Conservation (phyloP, 2,888 invertebrate species). For the Euplagia quadripunctaria region DNA sequence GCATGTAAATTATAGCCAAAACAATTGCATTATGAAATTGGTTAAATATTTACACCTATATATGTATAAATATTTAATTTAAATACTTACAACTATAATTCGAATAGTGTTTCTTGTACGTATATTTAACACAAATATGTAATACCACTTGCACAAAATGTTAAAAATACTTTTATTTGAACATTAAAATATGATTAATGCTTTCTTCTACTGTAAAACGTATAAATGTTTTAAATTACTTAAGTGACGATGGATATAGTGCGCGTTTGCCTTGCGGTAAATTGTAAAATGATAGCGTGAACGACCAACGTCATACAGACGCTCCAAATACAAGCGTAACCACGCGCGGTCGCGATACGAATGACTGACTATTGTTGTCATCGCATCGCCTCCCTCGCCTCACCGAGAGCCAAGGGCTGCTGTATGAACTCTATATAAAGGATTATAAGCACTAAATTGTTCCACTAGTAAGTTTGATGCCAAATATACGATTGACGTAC, state of each 20-base stretch:
- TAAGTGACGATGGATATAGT: conserved; percentile 36
- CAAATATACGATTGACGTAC: neutral
- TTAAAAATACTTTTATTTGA: conserved; percentile 42
- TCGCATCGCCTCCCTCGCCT: conserved; percentile 46
- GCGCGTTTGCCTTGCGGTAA: conserved; percentile 30
- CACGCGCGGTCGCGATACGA: conserved; percentile 47
- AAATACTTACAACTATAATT: conserved; percentile 32
- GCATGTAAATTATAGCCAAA: neutral
- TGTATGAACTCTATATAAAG: conserved; percentile 31
- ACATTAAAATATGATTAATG: conserved; percentile 25
- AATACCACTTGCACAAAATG: conserved; percentile 40
- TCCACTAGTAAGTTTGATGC: conserved; percentile 9
- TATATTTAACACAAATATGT: conserved; percentile 27
- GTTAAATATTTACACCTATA: neutral
- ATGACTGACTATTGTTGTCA: conserved; percentile 50
- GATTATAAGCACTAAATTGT: conserved; percentile 9
- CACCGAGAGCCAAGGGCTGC: conserved; percentile 39
- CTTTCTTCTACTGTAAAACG: conserved; percentile 4
- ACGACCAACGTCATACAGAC: conserved; percentile 1
- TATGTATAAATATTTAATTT: neutral
- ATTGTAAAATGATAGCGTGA: conserved; percentile 20
- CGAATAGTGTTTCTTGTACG: conserved; percentile 7
- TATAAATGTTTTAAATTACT: conserved; percentile 26
- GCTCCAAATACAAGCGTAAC: conserved; percentile 33
- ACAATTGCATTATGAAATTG: neutral